Evolutionary conservation across 1,140 invertebrate species (phyloP), one percentile per base, ranked within the genome.

Genomic region (Ctenoplectra terminalis): DNA sequence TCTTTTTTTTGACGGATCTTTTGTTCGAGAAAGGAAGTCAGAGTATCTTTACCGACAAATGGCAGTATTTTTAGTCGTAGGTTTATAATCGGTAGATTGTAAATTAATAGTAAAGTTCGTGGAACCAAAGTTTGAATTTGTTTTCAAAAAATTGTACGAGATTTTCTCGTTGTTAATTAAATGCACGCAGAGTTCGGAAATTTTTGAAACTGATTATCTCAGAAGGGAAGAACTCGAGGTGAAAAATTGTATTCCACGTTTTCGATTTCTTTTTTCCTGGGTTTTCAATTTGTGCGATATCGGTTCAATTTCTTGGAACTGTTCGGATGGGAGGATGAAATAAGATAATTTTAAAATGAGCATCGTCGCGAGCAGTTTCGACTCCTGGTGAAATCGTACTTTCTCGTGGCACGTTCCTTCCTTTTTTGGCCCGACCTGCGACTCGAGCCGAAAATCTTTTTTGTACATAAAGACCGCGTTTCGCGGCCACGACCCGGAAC

Each of bases 351-450:
- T 26, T 40, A 17, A 4, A 48, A 17, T 5, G n/a, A 40, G 46
- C n/a, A 61, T 63, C n/a, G 23, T 34, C 56, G 69, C 26, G 26
- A 17, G 34, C 50, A 40, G 46, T 50, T 60, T 63, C 72, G 29
- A 60, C 63, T 63, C 72, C 79, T 46, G 79, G 64, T 29, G 60
- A 82, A 23, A 69, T 66, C 56, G 67, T 83, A 83, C 75, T 84
- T 81, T 87, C 81, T 81, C 81, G 84, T 87, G 85, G 86, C 86
- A 87, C 58, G 52, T 80, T 80, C 81, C 77, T 86, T 83, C 85
- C 77, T 84, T 58, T 63, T 86, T 86, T 80, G 81, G 72, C 81
- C 76, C 85, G 81, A 84, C 85, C 69, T 80, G 86, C 85, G 86
- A 80, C 85, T 73, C 76, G 85, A 72, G 85, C 86, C 34, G 48